Evolutionary conservation across 2,888 invertebrate genomes (phyloP), one percentile per base, ranked within the genome.

Genomic region (Dynastes hyllus): DNA sequence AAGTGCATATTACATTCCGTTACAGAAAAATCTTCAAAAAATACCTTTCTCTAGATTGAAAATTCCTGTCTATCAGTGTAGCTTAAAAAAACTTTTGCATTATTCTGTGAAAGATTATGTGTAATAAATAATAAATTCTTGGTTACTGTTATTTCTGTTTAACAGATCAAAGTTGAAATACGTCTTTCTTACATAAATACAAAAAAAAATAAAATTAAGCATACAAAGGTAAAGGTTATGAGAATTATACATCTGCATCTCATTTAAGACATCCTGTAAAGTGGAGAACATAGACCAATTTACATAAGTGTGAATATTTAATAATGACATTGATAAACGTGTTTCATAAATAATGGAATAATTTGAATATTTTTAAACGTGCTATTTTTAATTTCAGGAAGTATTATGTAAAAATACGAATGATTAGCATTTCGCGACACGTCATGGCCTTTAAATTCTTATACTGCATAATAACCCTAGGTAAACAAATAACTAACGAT

Each of bases 371-470:
- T 73, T 73, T 73, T 73, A 40, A 16, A 8, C 22, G 32, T 6
- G 16, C 37, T 73, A 73, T 73, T 73, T 40, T 73, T 73, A 73
- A 40, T 40, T 73, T 73, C 58, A 73, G 73, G 73, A 73, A 58
- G 73, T 58, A 40, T 73, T 73, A 73, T 73, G 58, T 73, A 73
- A 58, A 73, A 32, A 73, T 58, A 70, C 3, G 9, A 40, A 73
- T 8, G 45, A 45, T 73, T 58, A 37, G 22, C 55, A 73, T 58
- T 58, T 73, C 9, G 22, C 16, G 58, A 73, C 51, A 58, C 58
- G 37, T 58, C 40, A 55, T 40, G 55, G n/a, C 61, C 9, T 71
- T 55, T 71, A 29, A 58, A 32, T 71, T 55, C 55, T 67, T 27
- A 16, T 11, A 11, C 27, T 58, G 55, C 37, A 37, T 71, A n/a